Evolutionary conservation across 2,797 vertebrate genomes (phyloP).

Genomic region (Scarus forsteni): DNA sequence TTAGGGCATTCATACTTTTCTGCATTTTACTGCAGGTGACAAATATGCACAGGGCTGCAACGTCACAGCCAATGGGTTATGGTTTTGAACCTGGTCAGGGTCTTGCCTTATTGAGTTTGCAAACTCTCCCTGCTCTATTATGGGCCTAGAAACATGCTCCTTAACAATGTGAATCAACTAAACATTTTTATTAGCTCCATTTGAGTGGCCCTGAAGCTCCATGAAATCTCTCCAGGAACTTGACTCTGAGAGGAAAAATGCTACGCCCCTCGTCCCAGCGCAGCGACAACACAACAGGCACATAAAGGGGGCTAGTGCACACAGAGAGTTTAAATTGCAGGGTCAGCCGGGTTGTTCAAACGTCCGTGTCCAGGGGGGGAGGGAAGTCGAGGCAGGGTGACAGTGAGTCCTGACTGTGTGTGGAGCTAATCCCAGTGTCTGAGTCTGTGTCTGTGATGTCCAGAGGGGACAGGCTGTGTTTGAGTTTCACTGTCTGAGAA

Average conservation of each 20-base stretch:
- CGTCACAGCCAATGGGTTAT: no score
- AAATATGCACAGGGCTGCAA: no score
- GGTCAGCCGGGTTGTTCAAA: constrained; percentile 58
- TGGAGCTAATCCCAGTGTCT: constrained; percentile 97
- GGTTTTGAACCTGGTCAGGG: no score
- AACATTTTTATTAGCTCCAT: not conserved
- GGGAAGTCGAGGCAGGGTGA: constrained; percentile 85
- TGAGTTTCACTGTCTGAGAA: constrained; percentile 69
- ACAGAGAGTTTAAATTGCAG: constrained; percentile 1
- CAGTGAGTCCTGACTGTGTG: constrained; percentile 97
- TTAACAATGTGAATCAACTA: not conserved
- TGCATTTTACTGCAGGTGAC: no score
- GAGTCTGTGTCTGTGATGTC: constrained; percentile 95
- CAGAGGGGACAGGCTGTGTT: constrained; percentile 79
- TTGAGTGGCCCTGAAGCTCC: not conserved
- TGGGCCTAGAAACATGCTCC: no score
- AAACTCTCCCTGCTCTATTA: no score
- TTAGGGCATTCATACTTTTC: no score
- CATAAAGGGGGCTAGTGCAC: constrained; percentile 10
- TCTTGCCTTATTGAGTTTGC: no score
- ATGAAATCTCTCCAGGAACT: not conserved
- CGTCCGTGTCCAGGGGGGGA: constrained; percentile 81
- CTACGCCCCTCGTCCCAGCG: not conserved
- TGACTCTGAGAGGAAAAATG: not conserved
- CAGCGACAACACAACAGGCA: constrained; percentile 5